A percentile compares a stretch with the other conserved stretches of the same genome.
These are phyloP conservation scores for Nomada fucata DNA, from an alignment of 2,888 invertebrate species.

Conservation along the genomic window DNA sequence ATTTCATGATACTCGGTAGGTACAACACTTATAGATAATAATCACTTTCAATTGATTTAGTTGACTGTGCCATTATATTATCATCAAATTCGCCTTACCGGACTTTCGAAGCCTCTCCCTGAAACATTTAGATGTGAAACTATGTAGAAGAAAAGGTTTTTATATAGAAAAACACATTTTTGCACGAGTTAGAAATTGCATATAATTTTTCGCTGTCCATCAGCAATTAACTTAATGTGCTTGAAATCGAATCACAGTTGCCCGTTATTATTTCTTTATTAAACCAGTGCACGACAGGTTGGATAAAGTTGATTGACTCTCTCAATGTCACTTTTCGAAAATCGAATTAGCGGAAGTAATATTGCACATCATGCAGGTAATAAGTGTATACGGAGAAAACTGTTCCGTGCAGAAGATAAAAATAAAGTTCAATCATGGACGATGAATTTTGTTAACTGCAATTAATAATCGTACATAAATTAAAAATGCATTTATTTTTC, in stretches of 20 bases:
- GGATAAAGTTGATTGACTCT: slow-evolving; percentile 32
- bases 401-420: slow-evolving; percentile 7
- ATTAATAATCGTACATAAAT: not conserved
- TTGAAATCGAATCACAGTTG: slow-evolving; percentile 4
- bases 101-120: no score
- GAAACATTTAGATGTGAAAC: no score
- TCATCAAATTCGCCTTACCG: no score
- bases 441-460: no score
- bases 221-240: slow-evolving; percentile 17
- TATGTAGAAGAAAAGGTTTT: no score
- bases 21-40: no score
- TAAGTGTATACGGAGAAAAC: no score
- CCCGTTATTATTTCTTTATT: slow-evolving; percentile 26
- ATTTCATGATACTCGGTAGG: no score
- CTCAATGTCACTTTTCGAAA: slow-evolving; percentile 32
- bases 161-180: not conserved
- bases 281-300: slow-evolving; percentile 5
- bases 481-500: no score
- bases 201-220: not conserved
- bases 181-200: not conserved
- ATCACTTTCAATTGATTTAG: no score
- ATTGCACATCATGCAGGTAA: slow-evolving; percentile 18
- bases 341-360: slow-evolving; percentile 45
- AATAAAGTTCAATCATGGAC: not conserved
- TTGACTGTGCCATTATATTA: no score